These are phyloP conservation scores for Ophion obscuratus DNA, from an alignment of 2,888 invertebrate species.

Conservation along the genomic window DNA sequence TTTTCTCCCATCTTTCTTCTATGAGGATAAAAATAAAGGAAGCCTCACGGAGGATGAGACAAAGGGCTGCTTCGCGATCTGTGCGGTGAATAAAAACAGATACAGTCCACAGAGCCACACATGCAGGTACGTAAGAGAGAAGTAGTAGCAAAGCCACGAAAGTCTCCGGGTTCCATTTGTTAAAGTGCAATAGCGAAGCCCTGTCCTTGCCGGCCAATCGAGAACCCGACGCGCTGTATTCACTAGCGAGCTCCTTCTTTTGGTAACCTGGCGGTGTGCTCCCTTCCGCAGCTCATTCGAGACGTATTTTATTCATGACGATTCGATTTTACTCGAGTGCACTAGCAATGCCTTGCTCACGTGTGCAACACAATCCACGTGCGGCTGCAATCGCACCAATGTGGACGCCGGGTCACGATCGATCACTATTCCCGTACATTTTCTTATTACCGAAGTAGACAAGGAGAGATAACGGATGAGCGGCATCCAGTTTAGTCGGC, in stretches of 20 bases:
- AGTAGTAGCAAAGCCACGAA: conserved; percentile 25
- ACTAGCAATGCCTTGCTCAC: conserved; percentile 20
- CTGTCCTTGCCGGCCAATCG: conserved; percentile 50
- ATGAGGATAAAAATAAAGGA: conserved; percentile 54
- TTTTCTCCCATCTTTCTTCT: conserved; percentile 40
- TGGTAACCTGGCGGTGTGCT: conserved; percentile 42
- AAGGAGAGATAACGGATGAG: conserved; percentile 7
- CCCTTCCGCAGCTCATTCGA: conserved; percentile 57
- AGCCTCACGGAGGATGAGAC: conserved; percentile 54
- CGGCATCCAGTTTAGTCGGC: conserved; percentile 32
- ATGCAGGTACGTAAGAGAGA: conserved; percentile 7
- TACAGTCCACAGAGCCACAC: conserved; percentile 1
- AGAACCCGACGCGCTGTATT: conserved; percentile 40
- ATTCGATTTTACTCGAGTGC: conserved; percentile 58
- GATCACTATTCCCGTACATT: conserved; percentile 36
- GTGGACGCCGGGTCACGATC: conserved; percentile 50
- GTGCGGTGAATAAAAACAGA: conserved; percentile 63
- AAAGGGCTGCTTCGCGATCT: conserved; percentile 54
- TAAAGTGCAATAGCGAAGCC: conserved; percentile 61
- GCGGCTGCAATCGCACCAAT: background rate
- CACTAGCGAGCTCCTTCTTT: conserved; percentile 22
- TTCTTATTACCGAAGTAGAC: conserved; percentile 15
- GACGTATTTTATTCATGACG: conserved; percentile 64
- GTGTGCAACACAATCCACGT: conserved; percentile 14
- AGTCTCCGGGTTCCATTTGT: conserved; percentile 62